These are phyloP conservation scores for Dermolepida albohirtum DNA, from an alignment of 2,888 invertebrate genomes.

Conservation along the genomic window DNA sequence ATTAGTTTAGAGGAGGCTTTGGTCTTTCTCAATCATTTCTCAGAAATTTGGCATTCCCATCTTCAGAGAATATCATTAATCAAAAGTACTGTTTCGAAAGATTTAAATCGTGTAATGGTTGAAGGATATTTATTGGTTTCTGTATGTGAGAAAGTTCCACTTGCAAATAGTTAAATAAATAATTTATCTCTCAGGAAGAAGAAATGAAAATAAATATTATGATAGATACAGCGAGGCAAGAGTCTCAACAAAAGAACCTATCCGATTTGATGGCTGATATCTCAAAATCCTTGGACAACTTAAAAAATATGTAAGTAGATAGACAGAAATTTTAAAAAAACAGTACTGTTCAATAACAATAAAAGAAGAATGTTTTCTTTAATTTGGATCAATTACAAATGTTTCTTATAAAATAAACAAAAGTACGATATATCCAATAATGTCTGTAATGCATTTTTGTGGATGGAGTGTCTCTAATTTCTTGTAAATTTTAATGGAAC, in stretches of 20 bases:
- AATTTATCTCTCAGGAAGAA: slow-evolving; percentile 8
- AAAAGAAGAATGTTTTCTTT: no score
- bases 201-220: slow-evolving; percentile 37
- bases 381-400: no score
- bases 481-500: no score
- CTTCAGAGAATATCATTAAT: slow-evolving; percentile 28
- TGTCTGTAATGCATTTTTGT: no score
- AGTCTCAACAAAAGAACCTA: slow-evolving; percentile 13
- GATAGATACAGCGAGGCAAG: slow-evolving; percentile 40
- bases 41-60: slow-evolving; percentile 36
- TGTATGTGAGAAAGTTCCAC: not conserved
- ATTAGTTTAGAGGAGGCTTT: slow-evolving; percentile 24
- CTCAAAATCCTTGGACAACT: slow-evolving; percentile 14
- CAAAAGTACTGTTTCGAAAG: slow-evolving; percentile 28
- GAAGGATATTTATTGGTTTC: slow-evolving; percentile 21
- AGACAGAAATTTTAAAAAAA: not conserved
- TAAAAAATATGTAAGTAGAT: slow-evolving; percentile 29
- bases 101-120: slow-evolving; percentile 16
- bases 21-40: slow-evolving; percentile 23
- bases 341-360: no score
- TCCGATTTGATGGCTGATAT: slow-evolving; percentile 3
- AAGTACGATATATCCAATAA: no score
- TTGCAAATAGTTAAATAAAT: not conserved
- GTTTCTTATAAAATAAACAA: no score
- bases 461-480: no score